Percentiles rank a stretch among this genome's conserved stretches.
phyloP scores from a whole-genome alignment of 2,113 vertebrate genomes.

The Otolemur garnettii region DNA sequence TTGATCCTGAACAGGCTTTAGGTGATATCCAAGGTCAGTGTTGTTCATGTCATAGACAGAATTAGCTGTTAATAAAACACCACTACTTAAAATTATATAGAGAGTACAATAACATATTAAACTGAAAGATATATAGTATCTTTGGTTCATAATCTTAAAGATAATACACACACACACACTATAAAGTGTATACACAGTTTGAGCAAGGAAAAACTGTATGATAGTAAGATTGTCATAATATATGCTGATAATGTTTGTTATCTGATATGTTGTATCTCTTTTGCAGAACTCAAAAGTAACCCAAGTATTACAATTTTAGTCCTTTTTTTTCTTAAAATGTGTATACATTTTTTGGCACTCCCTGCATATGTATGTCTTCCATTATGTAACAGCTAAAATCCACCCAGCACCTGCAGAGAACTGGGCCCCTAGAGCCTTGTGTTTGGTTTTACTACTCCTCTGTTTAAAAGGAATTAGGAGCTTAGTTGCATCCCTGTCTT shows the following conservation, averaged over 20 bases:
- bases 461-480: not conserved
- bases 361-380: not conserved
- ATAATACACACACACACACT: too few relatives aligned
- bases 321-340: too few relatives aligned
- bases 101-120: not conserved
- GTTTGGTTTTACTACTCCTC: not conserved
- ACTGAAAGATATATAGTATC: not conserved
- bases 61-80: constrained; percentile 16
- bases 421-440: not conserved
- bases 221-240: too few relatives aligned
- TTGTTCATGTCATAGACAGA: not conserved
- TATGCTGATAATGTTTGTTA: too few relatives aligned
- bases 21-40: not conserved
- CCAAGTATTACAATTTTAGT: too few relatives aligned
- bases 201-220: too few relatives aligned
- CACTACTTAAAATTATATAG: not conserved
- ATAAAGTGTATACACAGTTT: too few relatives aligned
- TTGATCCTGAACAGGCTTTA: not conserved
- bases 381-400: not conserved
- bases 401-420: not conserved
- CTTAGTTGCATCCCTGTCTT: not conserved
- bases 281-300: too few relatives aligned
- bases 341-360: too few relatives aligned
- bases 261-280: too few relatives aligned
- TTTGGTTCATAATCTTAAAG: not conserved